Conservation (phyloP, 2,888 invertebrate species). For the Pammene aurita region DNA sequence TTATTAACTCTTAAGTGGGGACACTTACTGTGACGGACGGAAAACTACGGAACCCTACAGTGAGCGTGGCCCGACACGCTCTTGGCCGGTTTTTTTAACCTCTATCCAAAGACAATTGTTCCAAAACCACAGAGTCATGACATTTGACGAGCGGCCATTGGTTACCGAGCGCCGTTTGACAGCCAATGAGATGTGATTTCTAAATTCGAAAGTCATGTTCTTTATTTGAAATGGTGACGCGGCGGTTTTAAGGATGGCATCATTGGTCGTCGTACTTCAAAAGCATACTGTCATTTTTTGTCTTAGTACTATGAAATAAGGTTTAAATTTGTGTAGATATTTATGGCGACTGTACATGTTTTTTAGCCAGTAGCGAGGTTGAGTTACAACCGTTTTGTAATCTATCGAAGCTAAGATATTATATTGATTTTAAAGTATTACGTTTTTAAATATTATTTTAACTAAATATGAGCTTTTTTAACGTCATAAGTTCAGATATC, state of each 20-base stretch:
- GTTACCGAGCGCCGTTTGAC: conserved; percentile 75
- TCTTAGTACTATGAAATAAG: not conserved
- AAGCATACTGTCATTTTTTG: not conserved
- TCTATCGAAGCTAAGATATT: conserved; percentile 8
- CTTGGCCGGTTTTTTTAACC: too few species aligned
- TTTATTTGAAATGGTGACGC: conserved; percentile 75
- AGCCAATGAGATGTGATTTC: conserved; percentile 76
- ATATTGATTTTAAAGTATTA: not conserved
- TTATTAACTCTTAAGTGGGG: too few species aligned
- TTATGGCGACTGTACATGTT: conserved; percentile 9
- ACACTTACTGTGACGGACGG: too few species aligned
- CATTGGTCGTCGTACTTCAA: conserved; percentile 38
- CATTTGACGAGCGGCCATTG: conserved; percentile 80
- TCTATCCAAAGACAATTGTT: conserved; percentile 67
- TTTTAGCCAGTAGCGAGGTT: conserved; percentile 27
- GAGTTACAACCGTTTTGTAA: conserved; percentile 17
- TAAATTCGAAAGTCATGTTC: conserved; percentile 79
- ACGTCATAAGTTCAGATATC: too few species aligned
- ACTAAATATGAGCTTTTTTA: not conserved
- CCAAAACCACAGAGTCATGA: conserved; percentile 75
- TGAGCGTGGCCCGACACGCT: too few species aligned
- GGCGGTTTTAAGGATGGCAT: conserved; percentile 49
- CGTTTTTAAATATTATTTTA: not conserved
- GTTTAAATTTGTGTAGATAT: conserved; percentile 8
- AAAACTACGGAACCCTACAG: too few species aligned